A percentile compares a stretch with the other conserved stretches of the same genome.
Conservation (phyloP, 2,797 vertebrate species). For the Gymnopithys bicolor region DNA sequence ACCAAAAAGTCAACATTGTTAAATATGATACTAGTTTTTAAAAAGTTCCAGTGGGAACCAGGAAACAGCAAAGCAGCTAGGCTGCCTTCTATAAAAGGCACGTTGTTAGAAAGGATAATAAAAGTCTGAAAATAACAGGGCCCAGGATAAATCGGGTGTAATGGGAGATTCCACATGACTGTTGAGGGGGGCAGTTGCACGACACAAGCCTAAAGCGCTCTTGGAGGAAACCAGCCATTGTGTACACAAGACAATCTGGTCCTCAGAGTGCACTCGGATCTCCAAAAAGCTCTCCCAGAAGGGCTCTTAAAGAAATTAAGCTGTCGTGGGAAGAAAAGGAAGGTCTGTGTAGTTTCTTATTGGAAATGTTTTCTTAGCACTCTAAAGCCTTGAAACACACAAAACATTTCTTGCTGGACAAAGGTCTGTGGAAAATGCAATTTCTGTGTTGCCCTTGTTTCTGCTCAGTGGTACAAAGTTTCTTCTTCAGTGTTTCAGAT, state of each 20-base stretch:
- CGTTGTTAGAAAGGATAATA: conserved; percentile 21
- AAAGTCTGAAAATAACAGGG: conserved; percentile 33
- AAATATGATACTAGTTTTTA: background rate
- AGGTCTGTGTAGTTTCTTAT: conserved; percentile 20
- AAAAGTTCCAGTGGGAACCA: conserved; percentile 57
- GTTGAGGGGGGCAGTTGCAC: conserved; percentile 14
- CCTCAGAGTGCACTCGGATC: background rate
- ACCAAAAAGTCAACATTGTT: background rate
- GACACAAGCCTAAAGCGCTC: background rate
- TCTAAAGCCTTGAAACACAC: conserved; percentile 30
- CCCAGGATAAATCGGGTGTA: background rate
- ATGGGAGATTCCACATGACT: background rate
- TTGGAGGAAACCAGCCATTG: background rate
- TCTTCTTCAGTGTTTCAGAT: background rate
- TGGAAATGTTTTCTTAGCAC: conserved; percentile 44
- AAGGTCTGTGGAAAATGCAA: background rate
- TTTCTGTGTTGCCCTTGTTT: background rate
- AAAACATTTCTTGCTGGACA: conserved; percentile 28
- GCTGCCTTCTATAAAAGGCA: conserved; percentile 57
- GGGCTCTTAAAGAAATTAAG: conserved; percentile 41
- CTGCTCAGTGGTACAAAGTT: background rate
- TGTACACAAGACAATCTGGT: conserved; percentile 6
- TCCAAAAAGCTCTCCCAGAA: conserved; percentile 52
- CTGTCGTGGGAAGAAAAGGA: conserved; percentile 55
- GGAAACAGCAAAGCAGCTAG: background rate